These are phyloP conservation scores for Drosophila nebulosa DNA, from an alignment of 1,140 invertebrate genomes.

Conservation along the genomic window DNA sequence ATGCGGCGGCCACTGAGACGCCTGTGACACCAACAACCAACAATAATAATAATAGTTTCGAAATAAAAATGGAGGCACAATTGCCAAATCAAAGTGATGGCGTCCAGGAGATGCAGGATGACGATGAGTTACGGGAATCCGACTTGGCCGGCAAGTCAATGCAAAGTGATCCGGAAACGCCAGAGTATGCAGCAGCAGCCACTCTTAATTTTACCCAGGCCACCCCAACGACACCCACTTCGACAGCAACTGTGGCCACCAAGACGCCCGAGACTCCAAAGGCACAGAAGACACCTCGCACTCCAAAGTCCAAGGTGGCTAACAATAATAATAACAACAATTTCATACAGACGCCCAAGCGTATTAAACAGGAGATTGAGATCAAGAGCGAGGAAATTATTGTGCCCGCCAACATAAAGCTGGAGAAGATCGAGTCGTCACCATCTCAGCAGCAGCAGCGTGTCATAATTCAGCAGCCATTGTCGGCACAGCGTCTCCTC, in stretches of 20 bases:
- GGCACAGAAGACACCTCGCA: not conserved
- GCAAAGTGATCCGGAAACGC: conserved; percentile 76
- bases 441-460: conserved; percentile 37
- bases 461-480: conserved; percentile 64
- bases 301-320: conserved; percentile 4
- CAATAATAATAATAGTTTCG: conserved; percentile 65
- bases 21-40: conserved; percentile 62
- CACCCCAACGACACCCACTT: conserved; percentile 18
- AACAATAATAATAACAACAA: conserved; percentile 59
- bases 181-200: conserved; percentile 73
- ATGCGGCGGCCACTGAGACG: conserved; percentile 39
- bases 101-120: conserved; percentile 54
- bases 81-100: conserved; percentile 63
- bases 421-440: conserved; percentile 67
- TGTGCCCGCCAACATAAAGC: conserved; percentile 70
- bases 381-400: conserved; percentile 79
- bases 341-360: conserved; percentile 67
- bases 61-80: conserved; percentile 69
- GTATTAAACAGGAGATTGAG: conserved; percentile 78
- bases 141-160: conserved; percentile 73
- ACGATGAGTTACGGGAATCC: conserved; percentile 51
- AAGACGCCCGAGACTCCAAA: not conserved
- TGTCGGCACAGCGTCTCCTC: conserved; percentile 52
- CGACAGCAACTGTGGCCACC: conserved; percentile 7
- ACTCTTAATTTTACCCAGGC: conserved; percentile 64